Base-by-base conservation (phyloP, 2,113 vertebrate species). In the Cololabis saira region DNA sequence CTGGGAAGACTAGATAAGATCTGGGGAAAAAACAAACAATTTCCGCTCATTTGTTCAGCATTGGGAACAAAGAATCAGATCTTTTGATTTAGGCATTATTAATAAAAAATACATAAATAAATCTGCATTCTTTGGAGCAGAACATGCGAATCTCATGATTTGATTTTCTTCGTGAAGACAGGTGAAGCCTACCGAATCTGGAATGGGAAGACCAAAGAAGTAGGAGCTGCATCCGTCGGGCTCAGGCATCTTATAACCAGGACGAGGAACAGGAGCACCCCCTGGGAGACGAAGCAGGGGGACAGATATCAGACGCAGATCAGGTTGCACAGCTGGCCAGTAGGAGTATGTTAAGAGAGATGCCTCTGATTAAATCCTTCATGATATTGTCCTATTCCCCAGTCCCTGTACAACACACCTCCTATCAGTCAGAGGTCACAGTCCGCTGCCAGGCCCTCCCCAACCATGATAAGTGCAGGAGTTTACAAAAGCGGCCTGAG, bases 151-250 rank as follows among this genome's bases (percentile, higher is more conserved):
- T 27, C 10, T 37, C 10, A 1, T 10, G 12, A 22, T 12, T 12
- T 4, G 11, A 47, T 54, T 19, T 62, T 3, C 8, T 13, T 24
- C 0, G 15, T 45, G 53, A 5, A 19, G n/a, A 55, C 10, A 49
- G 21, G 51, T 22, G 8, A 61, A 17, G 89, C 95, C 63, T 93
- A 95, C 95, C 90, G 92, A 94, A 41, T 95, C 91, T 17, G 95
- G 96, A 91, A 97, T 81, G 86, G 97, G 96, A 82, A 98, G 91
- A 77, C 96, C 96, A 77, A 98, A 92, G 83, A 98, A 98, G 81
- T 96, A 93, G 74, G 96, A 95, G 71, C 93, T 92, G 40, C 96
- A 98, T 63, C 96, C 96, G 0, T 98, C 92, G 45, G 96, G 96
- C 54, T 96, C 95, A 18, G 95, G 94, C 59, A 94, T 89, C 73